Base-by-base conservation (phyloP, 92 coral and sea anemone species). In the Zoanthus gigantus region DNA sequence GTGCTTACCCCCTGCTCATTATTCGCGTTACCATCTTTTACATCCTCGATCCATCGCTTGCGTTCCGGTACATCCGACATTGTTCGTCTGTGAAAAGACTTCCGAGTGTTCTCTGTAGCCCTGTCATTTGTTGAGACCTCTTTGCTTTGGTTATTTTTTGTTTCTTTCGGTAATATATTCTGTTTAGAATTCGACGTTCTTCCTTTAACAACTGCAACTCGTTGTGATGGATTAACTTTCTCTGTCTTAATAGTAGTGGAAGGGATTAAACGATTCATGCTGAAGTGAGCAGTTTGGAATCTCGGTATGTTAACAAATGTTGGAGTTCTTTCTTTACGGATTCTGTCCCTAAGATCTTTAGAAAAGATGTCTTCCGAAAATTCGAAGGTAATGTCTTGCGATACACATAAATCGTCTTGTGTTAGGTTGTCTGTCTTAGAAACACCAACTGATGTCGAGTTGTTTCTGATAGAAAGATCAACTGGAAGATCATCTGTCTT, bases 21-120 rank as follows among this genome's bases (percentile, higher is more conserved):
- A 9, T 56, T 46, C 44, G 1, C 34, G 56, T 60, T 14, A 34
- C 66, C 28, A 15, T 9, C 13, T 3, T 5, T 56, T 11, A 31
- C 54, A 46, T 65, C 85, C n/a, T 15, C 85, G 6, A 32, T 66
- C 75, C 85, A 81, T 63, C 54, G 45, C 46, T 65, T 81, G 58
- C 85, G 74, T 81, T 81, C 85, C 17, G 85, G 74, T 23, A 81
- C 31, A 65, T 81, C 85, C 2, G 85, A 81, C 58, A 81, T 66
- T 81, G 85, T 81, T 65, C 85, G 66, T 81, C 85, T 81, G 75
- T 81, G 85, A 14, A 2, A 23, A 48, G 31, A 37, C 8, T 44
- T 81, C 74, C n/a, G 65, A 7, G 28, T 13, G 14, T 81, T 81
- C 12, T 65, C 34, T 81, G 9, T 81, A 32, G 14, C 2, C 31